These are phyloP conservation scores for Penelope pileata DNA, from an alignment of 2,113 vertebrate genomes.

Conservation along the genomic window DNA sequence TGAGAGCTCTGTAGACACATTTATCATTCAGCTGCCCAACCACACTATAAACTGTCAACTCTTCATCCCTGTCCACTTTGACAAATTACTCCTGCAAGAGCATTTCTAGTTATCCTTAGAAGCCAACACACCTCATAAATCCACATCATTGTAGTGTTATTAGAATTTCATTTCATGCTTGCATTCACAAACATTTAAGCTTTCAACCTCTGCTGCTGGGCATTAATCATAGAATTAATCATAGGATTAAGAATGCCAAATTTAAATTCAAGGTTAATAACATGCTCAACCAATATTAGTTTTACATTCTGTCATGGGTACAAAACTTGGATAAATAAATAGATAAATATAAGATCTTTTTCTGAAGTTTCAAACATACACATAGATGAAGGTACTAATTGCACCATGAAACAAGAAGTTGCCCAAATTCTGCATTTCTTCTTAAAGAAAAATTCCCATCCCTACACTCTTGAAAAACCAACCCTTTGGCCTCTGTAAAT, in stretches of 20 bases:
- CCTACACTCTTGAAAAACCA: not conserved
- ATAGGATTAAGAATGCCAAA: slow-evolving; percentile 75
- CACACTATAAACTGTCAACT: slow-evolving; percentile 62
- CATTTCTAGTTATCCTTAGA: slow-evolving; percentile 76
- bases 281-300: slow-evolving; percentile 75
- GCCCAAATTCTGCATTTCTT: not conserved
- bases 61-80: slow-evolving; percentile 64
- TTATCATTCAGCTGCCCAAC: slow-evolving; percentile 60
- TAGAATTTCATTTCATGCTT: slow-evolving; percentile 82
- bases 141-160: slow-evolving; percentile 74
- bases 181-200: slow-evolving; percentile 79
- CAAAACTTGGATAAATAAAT: slow-evolving; percentile 10
- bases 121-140: slow-evolving; percentile 78
- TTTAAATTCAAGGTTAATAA: slow-evolving; percentile 79
- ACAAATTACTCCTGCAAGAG: slow-evolving; percentile 73
- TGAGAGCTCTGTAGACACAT: slow-evolving; percentile 10
- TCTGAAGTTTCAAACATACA: slow-evolving; percentile 50
- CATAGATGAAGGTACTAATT: not conserved
- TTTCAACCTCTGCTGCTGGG: slow-evolving; percentile 76
- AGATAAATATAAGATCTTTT: slow-evolving; percentile 6
- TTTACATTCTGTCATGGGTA: slow-evolving; percentile 73
- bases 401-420: not conserved
- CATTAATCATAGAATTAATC: slow-evolving; percentile 83
- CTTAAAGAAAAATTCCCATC: slow-evolving; percentile 15
- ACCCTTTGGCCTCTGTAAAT: not conserved